Conservation (phyloP, 92 coral and sea anemone genomes). For the Zoanthus solanderi region DNA sequence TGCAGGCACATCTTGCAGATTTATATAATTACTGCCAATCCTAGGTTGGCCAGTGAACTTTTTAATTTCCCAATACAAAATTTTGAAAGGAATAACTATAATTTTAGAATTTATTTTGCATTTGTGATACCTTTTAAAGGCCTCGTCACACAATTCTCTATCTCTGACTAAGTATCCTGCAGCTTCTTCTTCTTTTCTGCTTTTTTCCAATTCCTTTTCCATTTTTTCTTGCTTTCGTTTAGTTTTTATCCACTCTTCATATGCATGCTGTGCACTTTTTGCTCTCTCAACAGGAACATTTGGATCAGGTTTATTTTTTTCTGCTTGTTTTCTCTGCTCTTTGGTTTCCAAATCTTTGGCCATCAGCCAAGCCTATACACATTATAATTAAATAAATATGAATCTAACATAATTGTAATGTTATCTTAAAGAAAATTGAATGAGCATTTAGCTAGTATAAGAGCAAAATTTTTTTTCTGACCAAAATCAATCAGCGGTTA, state of each 20-base stretch:
- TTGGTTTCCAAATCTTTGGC: constrained; percentile 84
- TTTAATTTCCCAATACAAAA: too few species aligned
- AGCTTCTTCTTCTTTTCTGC: constrained; percentile 87
- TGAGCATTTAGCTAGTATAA: too few species aligned
- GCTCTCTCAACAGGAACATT: constrained; percentile 44
- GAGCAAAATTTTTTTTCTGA: too few species aligned
- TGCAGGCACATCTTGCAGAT: too few species aligned
- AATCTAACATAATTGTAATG: neutral
- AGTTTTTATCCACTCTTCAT: constrained; percentile 76
- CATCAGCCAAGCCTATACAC: constrained; percentile 85
- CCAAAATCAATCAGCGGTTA: too few species aligned
- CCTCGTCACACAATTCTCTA: constrained; percentile 93
- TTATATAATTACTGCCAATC: too few species aligned
- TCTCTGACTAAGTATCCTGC: constrained; percentile 88
- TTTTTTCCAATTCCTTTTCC: constrained; percentile 67
- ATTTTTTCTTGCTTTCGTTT: constrained; percentile 78
- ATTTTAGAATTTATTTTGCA: too few species aligned
- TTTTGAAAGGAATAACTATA: too few species aligned
- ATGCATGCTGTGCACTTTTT: constrained; percentile 74
- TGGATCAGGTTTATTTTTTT: constrained; percentile 67
- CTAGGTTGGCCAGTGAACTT: too few species aligned
- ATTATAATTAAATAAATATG: neutral
- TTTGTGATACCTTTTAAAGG: constrained; percentile 81
- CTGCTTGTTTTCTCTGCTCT: constrained; percentile 67
- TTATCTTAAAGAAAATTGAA: neutral